Percentiles rank a stretch among this genome's conserved stretches.
Conservation (phyloP, 2,113 vertebrate genomes). For the Colius striatus region DNA sequence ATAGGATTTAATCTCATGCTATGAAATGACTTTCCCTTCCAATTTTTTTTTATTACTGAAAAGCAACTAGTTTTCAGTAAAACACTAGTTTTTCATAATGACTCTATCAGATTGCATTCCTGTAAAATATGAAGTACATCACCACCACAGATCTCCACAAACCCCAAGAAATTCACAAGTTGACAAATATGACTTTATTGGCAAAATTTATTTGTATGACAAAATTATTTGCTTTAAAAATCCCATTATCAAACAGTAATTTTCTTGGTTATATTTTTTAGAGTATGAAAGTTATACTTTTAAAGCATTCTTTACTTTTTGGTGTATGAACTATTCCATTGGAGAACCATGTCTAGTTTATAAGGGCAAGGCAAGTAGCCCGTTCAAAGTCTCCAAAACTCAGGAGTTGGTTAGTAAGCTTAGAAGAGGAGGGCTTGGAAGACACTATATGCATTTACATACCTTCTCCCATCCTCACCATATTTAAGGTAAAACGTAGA, state of each 20-base stretch:
- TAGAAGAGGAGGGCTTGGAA: background rate
- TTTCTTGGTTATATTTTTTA: background rate
- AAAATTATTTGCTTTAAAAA: background rate
- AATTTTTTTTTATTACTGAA: background rate
- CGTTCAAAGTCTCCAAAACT: background rate
- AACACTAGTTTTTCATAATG: background rate
- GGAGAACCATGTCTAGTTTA: background rate
- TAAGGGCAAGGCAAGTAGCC: background rate
- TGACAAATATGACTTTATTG: background rate
- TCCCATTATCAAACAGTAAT: background rate
- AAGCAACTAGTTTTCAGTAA: background rate
- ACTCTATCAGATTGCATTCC: background rate
- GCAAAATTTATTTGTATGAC: too few species aligned
- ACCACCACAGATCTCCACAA: background rate
- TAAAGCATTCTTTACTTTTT: background rate
- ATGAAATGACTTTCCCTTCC: background rate
- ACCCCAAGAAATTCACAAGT: background rate
- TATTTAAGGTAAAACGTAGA: background rate
- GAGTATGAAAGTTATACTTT: background rate
- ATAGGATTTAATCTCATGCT: background rate
- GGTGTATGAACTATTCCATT: background rate
- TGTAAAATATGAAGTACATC: background rate
- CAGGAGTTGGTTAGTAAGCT: background rate
- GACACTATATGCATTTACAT: background rate
- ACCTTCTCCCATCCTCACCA: background rate